Percentiles rank a stretch among this genome's conserved stretches.
These are phyloP conservation scores for Thalassoma bifasciatum DNA, from an alignment of 2,113 vertebrate species.

Conservation along the genomic window DNA sequence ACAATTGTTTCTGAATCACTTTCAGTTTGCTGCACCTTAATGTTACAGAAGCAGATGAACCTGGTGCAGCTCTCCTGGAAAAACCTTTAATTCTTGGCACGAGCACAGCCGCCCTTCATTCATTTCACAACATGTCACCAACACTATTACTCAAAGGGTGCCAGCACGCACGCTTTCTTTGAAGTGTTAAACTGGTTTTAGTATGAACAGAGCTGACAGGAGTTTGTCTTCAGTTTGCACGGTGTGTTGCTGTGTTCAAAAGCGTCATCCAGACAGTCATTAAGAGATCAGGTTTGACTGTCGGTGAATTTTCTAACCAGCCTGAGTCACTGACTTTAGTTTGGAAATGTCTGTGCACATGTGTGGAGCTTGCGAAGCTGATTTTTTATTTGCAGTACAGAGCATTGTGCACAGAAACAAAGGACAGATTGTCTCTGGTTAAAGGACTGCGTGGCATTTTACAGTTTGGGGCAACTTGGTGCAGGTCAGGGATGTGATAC, in stretches of 20 bases:
- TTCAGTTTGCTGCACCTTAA: not conserved
- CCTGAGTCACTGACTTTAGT: not conserved
- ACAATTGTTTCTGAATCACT: not conserved
- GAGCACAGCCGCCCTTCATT: conserved; percentile 28
- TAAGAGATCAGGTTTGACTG: no score
- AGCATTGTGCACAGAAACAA: not conserved
- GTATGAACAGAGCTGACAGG: not conserved
- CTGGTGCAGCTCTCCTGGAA: not conserved
- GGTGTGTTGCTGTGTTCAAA: no score
- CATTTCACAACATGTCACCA: conserved; percentile 62
- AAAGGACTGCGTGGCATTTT: not conserved
- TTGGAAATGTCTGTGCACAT: not conserved
- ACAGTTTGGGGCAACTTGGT: no score
- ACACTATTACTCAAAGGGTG: conserved; percentile 81
- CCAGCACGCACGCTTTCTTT: conserved; percentile 15
- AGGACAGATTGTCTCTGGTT: not conserved
- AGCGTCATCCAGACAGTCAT: no score
- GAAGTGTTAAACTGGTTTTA: no score
- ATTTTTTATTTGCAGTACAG: no score
- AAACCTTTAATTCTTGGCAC: conserved; percentile 57
- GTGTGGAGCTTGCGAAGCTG: no score
- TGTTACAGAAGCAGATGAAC: not conserved
- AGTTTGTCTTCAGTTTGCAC: not conserved
- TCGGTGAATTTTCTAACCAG: no score
- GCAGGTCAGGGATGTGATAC: no score